Evolutionary conservation across 2,888 invertebrate species (phyloP), one percentile per base, ranked within the genome.

Genomic region (Harpagoxenus sublaevis): DNA sequence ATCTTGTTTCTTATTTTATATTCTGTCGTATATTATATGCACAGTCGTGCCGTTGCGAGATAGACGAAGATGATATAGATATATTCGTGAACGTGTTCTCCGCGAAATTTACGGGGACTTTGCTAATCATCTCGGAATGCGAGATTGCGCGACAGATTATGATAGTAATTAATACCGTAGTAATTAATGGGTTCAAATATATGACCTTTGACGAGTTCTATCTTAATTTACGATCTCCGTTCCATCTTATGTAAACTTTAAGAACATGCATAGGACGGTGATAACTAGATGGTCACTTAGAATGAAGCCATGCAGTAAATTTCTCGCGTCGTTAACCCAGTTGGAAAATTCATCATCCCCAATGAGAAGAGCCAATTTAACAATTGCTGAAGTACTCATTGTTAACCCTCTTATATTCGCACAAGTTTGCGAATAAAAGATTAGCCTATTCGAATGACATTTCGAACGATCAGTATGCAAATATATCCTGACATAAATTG

Each of bases 161-260:
- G 31, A 78, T 15, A 70, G 51, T 12, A 3, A 42, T 42, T 42
- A 9, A 35, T 35, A 35, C 39, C 18, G 6, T 28, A 31, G 28
- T 70, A 70, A 78, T 70, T 70, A 78, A 78, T 57, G 42, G 5
- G 12, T 42, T 31, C 12, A 42, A 45, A 57, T 55, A 62, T 70
- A 48, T 31, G 45, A 60, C n/a, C n/a, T n/a, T 53, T 45, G 78
- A 78, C 45, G 45, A 70, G n/a, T 53, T 63, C 18, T 28, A 42
- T 28, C 65, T 77, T n/a, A 51, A 77, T 77, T 28, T 77, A 42
- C 3, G 6, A 28, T 66, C 45, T 68, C 28, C 28, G 3, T 35
- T 39, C 9, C n/a, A 12, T 39, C 53, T 45, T 74, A 45, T 28
- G 28, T 60, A 74, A 60, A 74, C 42, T 60, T 60, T 74, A 60